Evolutionary conservation across 1,140 invertebrate genomes (phyloP).

Genomic region (Bactericera cockerelli): DNA sequence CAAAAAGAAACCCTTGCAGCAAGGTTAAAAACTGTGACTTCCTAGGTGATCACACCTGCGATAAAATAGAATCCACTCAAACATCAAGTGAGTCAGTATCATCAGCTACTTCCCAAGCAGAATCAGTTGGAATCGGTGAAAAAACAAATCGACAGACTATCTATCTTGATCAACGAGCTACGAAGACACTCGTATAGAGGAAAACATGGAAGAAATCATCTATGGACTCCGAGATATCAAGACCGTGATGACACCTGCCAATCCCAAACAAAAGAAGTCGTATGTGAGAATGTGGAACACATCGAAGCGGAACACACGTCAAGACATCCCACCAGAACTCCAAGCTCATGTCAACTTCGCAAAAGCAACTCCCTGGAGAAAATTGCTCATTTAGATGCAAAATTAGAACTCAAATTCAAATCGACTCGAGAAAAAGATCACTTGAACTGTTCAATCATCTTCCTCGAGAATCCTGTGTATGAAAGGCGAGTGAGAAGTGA

Average conservation of each 20-base stretch:
- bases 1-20: too few species aligned
- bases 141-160: neutral
- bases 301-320: neutral
- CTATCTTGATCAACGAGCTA: neutral
- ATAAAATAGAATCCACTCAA: too few species aligned
- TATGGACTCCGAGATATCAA: neutral
- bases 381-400: neutral
- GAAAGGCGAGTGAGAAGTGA: neutral
- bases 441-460: conserved; percentile 1
- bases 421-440: conserved; percentile 1
- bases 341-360: neutral
- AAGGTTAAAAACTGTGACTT: too few species aligned
- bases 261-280: neutral
- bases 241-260: neutral
- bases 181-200: neutral
- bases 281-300: neutral
- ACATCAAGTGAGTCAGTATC: too few species aligned
- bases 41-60: too few species aligned
- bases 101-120: too few species aligned
- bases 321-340: neutral
- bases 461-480: neutral
- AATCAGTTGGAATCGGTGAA: neutral
- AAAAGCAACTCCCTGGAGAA: neutral
- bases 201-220: neutral
- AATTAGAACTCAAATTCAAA: neutral